phyloP scores from a whole-genome alignment of 2,113 vertebrate genomes.

The Psilopogon haemacephalus region DNA sequence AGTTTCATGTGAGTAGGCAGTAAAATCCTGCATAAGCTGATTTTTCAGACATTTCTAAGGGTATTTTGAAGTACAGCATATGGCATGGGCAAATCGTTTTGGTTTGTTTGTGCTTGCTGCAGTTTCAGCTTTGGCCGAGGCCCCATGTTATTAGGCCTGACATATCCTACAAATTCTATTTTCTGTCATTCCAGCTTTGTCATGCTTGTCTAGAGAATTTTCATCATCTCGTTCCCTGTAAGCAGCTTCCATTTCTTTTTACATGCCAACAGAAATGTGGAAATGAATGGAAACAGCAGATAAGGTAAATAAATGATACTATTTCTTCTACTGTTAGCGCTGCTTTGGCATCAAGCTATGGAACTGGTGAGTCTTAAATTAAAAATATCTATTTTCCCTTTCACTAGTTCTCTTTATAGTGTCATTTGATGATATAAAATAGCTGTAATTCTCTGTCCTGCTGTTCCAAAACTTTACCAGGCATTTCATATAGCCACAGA shows the following conservation, averaged over 20 bases:
- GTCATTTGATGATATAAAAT: not conserved
- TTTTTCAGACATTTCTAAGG: not conserved
- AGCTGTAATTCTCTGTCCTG: not conserved
- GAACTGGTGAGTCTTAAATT: not conserved
- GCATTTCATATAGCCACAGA: not conserved
- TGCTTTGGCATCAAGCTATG: not conserved
- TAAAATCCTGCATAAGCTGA: slow-evolving; percentile 7
- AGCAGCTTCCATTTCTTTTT: not conserved
- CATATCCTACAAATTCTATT: not conserved
- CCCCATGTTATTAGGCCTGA: not conserved
- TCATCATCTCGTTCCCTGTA: not conserved
- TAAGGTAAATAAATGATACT: not conserved
- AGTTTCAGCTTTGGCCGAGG: not conserved
- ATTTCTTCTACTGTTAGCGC: not conserved
- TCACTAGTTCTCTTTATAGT: not conserved
- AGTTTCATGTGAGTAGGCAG: slow-evolving; percentile 40
- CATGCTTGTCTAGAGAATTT: not conserved
- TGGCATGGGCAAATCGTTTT: not conserved
- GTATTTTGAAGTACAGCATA: not conserved
- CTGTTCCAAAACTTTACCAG: not conserved
- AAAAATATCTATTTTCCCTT: not conserved
- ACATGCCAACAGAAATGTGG: not conserved
- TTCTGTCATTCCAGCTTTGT: slow-evolving; percentile 18
- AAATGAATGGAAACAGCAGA: not conserved
- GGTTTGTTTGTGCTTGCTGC: not conserved